Evolutionary conservation across 2,797 vertebrate species (phyloP), one percentile per base, ranked within the genome.

Genomic region (Picus viridis): DNA sequence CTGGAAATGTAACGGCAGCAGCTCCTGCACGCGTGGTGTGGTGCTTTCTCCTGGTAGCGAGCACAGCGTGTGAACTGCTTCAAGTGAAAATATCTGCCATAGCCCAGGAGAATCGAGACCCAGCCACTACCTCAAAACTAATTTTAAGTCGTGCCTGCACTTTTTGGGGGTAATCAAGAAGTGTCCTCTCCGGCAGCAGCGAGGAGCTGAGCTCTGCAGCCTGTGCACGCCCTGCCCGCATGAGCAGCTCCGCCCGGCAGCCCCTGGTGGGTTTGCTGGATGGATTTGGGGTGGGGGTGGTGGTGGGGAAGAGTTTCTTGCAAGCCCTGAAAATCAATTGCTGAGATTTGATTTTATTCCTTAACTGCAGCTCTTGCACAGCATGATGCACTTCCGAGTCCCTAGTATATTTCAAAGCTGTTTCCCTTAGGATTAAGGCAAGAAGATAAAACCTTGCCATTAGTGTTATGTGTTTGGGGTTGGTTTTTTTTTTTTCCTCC

Each of bases 71-170:
- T 69, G 81, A 74, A 91, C 90, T 87, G 88, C 92, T 92, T 95
- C 82, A 16, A 93, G 73, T 74, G 88, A 70, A 96, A 97, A 94
- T 88, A 93, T 67, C 79, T 91, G 75, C 95, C 96, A 94, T 93
- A 96, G 91, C 85, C 32, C 43, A 84, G 84, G 91, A 95, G 95
- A 96, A 97, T 96, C 7, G 80, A 88, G 95, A 96, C 92, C 85
- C 90, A 81, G 75, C 29, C 92, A 70, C 77, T 87, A 74, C 30
- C 86, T 61, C 67, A 92, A 43, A 93, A 86, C 74, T 90, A 27
- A 71, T 95, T 96, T 77, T 59, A 82, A 91, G 78, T 78, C 92
- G 76, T 20, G 71, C 76, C 47, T 84, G 80, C 82, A 82, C 80
- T 83, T 91, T 65, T 96, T 82, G 10, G 39, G 36, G 79, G 43